A percentile compares a stretch with the other conserved stretches of the same genome.
phyloP scores from a whole-genome alignment of 2,888 invertebrate species.

The Cheilosia vulpina region DNA sequence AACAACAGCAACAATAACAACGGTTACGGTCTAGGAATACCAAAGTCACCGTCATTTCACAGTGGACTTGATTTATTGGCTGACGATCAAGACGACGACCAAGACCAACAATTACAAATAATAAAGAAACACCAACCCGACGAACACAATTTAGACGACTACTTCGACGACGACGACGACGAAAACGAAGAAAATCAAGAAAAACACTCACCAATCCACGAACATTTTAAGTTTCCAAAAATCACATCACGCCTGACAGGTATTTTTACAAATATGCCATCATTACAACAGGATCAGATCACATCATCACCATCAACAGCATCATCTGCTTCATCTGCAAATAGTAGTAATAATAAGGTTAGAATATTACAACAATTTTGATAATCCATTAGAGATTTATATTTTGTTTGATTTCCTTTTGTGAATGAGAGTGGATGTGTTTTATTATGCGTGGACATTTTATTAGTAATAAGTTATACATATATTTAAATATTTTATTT shows the following conservation, averaged over 20 bases:
- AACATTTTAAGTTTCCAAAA: conserved; percentile 72
- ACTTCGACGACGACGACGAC: conserved; percentile 40
- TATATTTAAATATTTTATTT: not conserved
- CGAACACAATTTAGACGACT: conserved; percentile 38
- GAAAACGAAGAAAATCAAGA: conserved; percentile 36
- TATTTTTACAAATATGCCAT: conserved; percentile 80
- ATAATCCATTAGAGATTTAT: conserved; percentile 7
- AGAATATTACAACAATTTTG: conserved; percentile 47
- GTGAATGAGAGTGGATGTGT: conserved; percentile 11
- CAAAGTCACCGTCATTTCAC: conserved; percentile 95
- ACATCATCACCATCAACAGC: conserved; percentile 71
- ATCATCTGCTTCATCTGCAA: conserved; percentile 77
- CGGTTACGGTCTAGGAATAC: conserved; percentile 87
- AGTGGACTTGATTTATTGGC: conserved; percentile 93
- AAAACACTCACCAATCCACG: conserved; percentile 15
- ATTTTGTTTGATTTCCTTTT: conserved; percentile 17
- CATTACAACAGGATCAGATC: conserved; percentile 77
- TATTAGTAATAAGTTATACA: not conserved
- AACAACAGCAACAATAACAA: conserved; percentile 82
- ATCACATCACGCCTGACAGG: conserved; percentile 78
- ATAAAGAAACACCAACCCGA: conserved; percentile 39
- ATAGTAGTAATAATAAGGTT: conserved; percentile 74
- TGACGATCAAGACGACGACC: conserved; percentile 83
- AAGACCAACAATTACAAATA: conserved; percentile 64
- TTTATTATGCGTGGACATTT: conserved; percentile 4